These are phyloP conservation scores for Ceratina calcarata DNA, from an alignment of 1,140 invertebrate species.

Conservation along the genomic window DNA sequence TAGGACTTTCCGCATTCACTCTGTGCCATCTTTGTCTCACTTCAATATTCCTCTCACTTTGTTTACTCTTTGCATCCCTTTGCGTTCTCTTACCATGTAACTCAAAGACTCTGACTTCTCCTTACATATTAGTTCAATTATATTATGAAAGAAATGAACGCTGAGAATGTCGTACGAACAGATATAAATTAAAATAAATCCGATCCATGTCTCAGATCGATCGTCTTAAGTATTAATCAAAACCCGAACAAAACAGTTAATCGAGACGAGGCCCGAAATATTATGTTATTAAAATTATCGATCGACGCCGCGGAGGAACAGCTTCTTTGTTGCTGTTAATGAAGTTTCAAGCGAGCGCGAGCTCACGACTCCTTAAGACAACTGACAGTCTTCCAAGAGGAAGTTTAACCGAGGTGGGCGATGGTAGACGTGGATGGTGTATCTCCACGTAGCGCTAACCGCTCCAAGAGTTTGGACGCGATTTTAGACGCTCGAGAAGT, in stretches of 20 bases:
- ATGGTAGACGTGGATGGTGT: not conserved
- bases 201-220: too few relatives aligned
- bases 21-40: too few relatives aligned
- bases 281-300: slow-evolving; percentile 56
- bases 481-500: slow-evolving; percentile 8
- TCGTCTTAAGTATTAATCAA: slow-evolving; percentile 14
- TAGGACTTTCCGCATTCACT: too few relatives aligned
- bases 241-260: slow-evolving; percentile 40
- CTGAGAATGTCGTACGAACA: too few relatives aligned
- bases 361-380: slow-evolving; percentile 24
- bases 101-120: too few relatives aligned
- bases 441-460: slow-evolving; percentile 8
- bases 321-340: slow-evolving; percentile 59
- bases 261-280: not conserved
- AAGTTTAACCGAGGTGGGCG: not conserved
- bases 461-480: not conserved
- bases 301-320: slow-evolving; percentile 26
- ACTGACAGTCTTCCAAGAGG: slow-evolving; percentile 19
- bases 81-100: too few relatives aligned
- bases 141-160: too few relatives aligned
- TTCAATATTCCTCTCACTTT: too few relatives aligned
- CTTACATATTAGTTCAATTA: too few relatives aligned
- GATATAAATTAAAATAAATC: too few relatives aligned
- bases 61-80: too few relatives aligned
- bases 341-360: slow-evolving; percentile 38